Conservation (phyloP, 2,888 invertebrate species). For the Melinaea menophilus region DNA sequence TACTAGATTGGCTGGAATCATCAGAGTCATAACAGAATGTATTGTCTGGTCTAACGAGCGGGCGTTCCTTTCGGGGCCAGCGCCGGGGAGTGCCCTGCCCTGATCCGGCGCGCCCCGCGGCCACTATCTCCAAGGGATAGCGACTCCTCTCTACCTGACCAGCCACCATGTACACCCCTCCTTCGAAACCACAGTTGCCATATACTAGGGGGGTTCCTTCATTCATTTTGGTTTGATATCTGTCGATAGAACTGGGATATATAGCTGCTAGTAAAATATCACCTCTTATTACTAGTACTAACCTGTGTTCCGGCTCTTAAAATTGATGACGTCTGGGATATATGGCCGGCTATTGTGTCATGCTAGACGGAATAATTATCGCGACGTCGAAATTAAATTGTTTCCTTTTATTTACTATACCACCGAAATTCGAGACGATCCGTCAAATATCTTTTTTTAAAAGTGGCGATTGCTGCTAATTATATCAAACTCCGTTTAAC, state of each 20-base stretch:
- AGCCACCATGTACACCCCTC: constrained; percentile 53
- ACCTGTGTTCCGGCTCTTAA: constrained; percentile 55
- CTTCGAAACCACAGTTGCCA: constrained; percentile 55
- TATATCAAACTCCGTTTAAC: constrained; percentile 42
- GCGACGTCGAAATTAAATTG: constrained; percentile 57
- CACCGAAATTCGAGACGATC: constrained; percentile 70
- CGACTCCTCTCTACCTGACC: constrained; percentile 40
- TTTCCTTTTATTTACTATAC: constrained; percentile 56
- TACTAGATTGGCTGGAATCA: constrained; percentile 72
- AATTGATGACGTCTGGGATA: constrained; percentile 48
- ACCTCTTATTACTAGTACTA: constrained; percentile 42
- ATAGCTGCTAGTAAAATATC: constrained; percentile 35
- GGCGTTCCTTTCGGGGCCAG: constrained; percentile 55
- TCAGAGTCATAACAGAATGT: constrained; percentile 71
- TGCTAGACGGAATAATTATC: constrained; percentile 58
- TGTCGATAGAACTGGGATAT: constrained; percentile 35
- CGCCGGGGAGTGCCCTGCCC: constrained; percentile 46
- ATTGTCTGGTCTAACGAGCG: constrained; percentile 47
- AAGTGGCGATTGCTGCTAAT: constrained; percentile 46
- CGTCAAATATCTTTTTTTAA: constrained; percentile 53
- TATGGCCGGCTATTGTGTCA: constrained; percentile 62
- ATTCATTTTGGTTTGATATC: constrained; percentile 49
- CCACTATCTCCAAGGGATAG: constrained; percentile 57
- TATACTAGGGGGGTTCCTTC: constrained; percentile 67
- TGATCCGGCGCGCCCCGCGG: constrained; percentile 19